These are phyloP conservation scores for Argyrosomus japonicus DNA, from an alignment of 2,113 vertebrate genomes.

Conservation along the genomic window DNA sequence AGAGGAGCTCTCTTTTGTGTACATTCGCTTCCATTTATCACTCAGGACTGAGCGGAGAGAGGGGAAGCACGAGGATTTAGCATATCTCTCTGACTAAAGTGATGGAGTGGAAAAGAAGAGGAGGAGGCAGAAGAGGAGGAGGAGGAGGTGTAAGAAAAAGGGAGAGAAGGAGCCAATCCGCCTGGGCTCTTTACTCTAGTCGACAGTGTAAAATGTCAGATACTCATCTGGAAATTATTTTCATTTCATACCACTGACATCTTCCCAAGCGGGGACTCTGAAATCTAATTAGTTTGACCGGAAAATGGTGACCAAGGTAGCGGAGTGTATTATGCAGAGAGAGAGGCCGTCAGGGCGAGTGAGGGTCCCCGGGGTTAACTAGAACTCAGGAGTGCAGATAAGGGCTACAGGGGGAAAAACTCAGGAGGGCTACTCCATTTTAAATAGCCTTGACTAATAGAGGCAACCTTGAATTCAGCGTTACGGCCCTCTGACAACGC, in stretches of 20 bases:
- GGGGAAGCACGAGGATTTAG: conserved; percentile 58
- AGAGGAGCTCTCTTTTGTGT: conserved; percentile 69
- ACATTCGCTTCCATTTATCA: conserved; percentile 70
- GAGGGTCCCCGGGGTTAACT: conserved; percentile 77
- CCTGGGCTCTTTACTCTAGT: conserved; percentile 70
- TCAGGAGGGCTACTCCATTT: conserved; percentile 71
- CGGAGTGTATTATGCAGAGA: conserved; percentile 69
- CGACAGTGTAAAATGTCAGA: conserved; percentile 79
- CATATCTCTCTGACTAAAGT: conserved; percentile 70
- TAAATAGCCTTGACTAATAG: conserved; percentile 72
- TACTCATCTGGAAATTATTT: conserved; percentile 85
- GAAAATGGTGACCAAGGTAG: conserved; percentile 71
- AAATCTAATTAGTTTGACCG: conserved; percentile 84
- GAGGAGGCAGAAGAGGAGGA: background rate
- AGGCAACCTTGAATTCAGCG: conserved; percentile 66
- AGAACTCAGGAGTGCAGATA: conserved; percentile 78
- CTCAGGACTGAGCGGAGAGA: conserved; percentile 22
- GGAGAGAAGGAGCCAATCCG: conserved; percentile 35
- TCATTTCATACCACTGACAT: conserved; percentile 80
- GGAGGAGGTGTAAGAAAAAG: background rate
- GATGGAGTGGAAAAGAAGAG: conserved; percentile 64
- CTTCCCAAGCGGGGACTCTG: conserved; percentile 65
- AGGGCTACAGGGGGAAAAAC: conserved; percentile 52
- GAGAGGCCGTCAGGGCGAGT: conserved; percentile 50
- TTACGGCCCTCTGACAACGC: conserved; percentile 42